These are phyloP conservation scores for Liasis olivaceus DNA, from an alignment of 2,797 vertebrate species.

Conservation along the genomic window DNA sequence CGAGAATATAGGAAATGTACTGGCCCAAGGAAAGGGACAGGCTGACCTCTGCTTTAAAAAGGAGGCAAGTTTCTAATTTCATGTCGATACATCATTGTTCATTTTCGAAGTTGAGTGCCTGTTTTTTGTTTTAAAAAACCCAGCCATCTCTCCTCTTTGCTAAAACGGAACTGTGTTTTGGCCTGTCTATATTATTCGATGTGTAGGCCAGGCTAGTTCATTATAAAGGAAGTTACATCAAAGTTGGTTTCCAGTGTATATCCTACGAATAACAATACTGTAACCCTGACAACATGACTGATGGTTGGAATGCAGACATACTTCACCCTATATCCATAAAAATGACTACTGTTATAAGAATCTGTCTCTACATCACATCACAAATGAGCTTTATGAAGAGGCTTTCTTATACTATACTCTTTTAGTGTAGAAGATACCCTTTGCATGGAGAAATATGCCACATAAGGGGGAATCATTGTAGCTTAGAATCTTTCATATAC, in stretches of 20 bases:
- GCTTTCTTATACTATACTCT: background rate
- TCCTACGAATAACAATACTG: background rate
- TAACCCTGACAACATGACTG: background rate
- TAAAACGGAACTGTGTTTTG: background rate
- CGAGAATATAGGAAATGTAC: background rate
- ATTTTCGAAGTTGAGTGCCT: background rate
- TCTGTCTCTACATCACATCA: too few relatives aligned
- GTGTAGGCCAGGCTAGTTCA: background rate
- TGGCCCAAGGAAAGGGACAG: background rate
- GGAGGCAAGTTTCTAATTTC: background rate
- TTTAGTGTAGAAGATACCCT: background rate
- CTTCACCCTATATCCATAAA: background rate
- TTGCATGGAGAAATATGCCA: background rate
- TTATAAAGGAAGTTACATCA: background rate
- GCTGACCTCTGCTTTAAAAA: background rate
- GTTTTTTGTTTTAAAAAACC: background rate
- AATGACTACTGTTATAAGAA: background rate
- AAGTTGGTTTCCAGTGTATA: background rate
- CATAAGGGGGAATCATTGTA: background rate
- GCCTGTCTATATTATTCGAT: background rate
- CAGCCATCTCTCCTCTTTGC: background rate
- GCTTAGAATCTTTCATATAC: background rate
- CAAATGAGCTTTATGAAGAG: background rate
- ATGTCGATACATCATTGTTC: background rate
- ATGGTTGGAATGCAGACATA: background rate